Evolutionary conservation across 2,888 invertebrate genomes (phyloP).

Genomic region (Globia sparganii): DNA sequence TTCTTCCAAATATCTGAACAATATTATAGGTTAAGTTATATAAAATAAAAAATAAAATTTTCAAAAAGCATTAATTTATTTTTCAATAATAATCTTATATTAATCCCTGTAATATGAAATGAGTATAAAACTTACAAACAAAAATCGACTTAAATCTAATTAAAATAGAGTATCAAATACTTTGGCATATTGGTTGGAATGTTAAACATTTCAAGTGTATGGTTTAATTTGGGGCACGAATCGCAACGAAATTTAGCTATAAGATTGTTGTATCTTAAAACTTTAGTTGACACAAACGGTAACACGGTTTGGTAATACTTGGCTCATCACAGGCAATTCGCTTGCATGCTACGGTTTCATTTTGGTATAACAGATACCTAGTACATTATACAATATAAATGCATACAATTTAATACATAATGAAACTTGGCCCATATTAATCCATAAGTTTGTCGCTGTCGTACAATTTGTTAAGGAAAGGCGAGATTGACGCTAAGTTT

Average conservation of each 20-base stretch:
- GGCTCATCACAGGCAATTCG: background rate
- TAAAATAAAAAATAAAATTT: conserved; percentile 39
- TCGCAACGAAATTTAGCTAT: conserved; percentile 6
- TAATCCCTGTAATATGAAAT: conserved; percentile 76
- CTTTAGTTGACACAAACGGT: background rate
- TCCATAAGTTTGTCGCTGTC: conserved; percentile 22
- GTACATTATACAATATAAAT: conserved; percentile 14
- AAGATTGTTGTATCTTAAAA: background rate
- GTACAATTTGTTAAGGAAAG: conserved; percentile 92
- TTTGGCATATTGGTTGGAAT: conserved; percentile 77
- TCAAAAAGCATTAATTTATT: conserved; percentile 57
- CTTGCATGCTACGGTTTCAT: background rate
- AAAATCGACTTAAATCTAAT: conserved; percentile 66
- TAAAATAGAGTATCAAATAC: conserved; percentile 75
- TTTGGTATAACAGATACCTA: background rate
- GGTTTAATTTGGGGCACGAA: conserved; percentile 24
- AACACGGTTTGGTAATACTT: background rate
- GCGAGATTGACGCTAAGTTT: conserved; percentile 94
- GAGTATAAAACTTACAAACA: conserved; percentile 69
- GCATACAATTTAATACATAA: conserved; percentile 13
- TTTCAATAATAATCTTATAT: conserved; percentile 68
- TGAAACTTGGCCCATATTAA: conserved; percentile 24
- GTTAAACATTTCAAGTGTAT: conserved; percentile 51
- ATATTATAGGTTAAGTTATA: conserved; percentile 5
- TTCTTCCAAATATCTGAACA: background rate